These are phyloP conservation scores for Mus spicilegus DNA, from an alignment of 2,113 vertebrate genomes.

Conservation along the genomic window DNA sequence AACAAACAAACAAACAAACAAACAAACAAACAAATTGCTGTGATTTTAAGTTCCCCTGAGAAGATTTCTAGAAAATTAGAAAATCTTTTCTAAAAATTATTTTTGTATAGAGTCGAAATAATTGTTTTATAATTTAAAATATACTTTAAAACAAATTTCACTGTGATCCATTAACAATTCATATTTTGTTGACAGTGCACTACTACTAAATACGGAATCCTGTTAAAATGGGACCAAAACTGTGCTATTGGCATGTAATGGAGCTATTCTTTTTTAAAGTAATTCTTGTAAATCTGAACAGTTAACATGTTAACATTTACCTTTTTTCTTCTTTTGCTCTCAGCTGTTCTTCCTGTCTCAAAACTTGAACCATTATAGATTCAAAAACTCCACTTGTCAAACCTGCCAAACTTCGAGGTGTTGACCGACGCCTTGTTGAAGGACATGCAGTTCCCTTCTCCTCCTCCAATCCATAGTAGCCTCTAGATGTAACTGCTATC, in stretches of 20 bases:
- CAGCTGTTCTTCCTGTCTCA: conserved; percentile 96
- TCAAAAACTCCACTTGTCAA: conserved; percentile 92
- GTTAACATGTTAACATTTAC: conserved; percentile 85
- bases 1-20: no score
- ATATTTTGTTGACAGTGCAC: conserved; percentile 36
- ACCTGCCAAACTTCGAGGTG: conserved; percentile 90
- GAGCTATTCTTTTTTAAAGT: conserved; percentile 64
- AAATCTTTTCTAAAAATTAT: conserved; percentile 62
- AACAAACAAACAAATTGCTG: conserved; percentile 42
- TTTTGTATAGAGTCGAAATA: conserved; percentile 57
- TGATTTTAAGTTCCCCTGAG: conserved; percentile 56
- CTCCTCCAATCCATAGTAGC: conserved; percentile 93
- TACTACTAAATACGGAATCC: conserved; percentile 29
- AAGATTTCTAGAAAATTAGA: conserved; percentile 63
- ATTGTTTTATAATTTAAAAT: conserved; percentile 65
- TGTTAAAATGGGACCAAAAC: conserved; percentile 53
- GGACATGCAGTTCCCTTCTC: conserved; percentile 89
- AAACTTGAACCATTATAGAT: conserved; percentile 95
- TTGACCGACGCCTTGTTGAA: conserved; percentile 93
- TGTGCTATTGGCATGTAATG: conserved; percentile 45
- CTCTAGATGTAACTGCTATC: conserved; percentile 93
- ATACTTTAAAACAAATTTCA: conserved; percentile 55
- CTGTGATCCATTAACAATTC: conserved; percentile 42
- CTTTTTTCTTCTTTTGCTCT: conserved; percentile 96
- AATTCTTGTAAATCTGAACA: conserved; percentile 63